These are phyloP conservation scores for Xanthorhoe designata DNA, from an alignment of 2,888 invertebrate species.

Conservation along the genomic window DNA sequence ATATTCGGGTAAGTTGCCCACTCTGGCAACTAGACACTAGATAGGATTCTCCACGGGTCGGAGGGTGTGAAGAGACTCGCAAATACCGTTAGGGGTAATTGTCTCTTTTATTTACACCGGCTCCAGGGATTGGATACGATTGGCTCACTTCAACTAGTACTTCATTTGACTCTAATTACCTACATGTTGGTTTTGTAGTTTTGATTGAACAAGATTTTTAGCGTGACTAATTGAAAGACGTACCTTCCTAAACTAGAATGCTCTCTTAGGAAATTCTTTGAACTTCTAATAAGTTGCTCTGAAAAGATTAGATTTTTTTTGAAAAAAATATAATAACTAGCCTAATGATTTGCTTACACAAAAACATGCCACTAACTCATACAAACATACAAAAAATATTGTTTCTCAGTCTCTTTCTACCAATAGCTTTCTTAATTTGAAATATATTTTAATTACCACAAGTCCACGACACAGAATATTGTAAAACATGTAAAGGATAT, in stretches of 20 bases:
- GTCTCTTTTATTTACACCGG: conserved; percentile 71
- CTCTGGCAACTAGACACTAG: conserved; percentile 55
- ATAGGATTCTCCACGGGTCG: conserved; percentile 65
- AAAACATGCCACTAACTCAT: no score
- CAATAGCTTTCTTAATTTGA: no score
- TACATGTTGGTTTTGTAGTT: conserved; percentile 9
- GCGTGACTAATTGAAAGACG: not conserved
- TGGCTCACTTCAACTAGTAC: conserved; percentile 27
- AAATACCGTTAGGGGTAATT: conserved; percentile 74
- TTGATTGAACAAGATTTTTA: conserved; percentile 2
- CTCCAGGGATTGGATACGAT: conserved; percentile 57
- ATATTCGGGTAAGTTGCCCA: conserved; percentile 24
- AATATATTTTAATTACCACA: no score
- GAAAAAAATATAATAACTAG: no score
- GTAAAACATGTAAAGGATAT: not conserved
- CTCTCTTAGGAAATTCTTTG: no score
- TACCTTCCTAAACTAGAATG: no score
- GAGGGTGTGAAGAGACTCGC: conserved; percentile 68
- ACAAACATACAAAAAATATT: no score
- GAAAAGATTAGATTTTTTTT: no score
- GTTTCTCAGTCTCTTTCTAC: no score
- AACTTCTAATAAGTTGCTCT: no score
- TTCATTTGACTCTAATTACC: conserved; percentile 23
- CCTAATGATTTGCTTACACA: no score
- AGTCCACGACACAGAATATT: no score